Conservation (phyloP, 2,888 invertebrate genomes). For the Aricia artaxerxes region DNA sequence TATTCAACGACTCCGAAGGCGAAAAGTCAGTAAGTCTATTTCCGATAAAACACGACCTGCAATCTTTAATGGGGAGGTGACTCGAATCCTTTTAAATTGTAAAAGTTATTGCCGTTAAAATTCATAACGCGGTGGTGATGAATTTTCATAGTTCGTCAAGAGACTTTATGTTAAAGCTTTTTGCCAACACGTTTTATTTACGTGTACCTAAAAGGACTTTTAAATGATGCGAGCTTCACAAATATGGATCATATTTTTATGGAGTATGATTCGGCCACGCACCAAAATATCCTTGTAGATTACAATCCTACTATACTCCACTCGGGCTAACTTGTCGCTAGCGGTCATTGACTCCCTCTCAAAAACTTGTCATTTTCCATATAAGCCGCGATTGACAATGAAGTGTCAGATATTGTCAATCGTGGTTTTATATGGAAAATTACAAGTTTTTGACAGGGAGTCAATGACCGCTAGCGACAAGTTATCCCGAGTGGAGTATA, state of each 20-base stretch:
- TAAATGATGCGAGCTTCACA: background rate
- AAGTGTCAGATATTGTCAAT: no score
- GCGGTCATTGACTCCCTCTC: no score
- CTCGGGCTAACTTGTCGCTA: no score
- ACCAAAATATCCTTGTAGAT: no score
- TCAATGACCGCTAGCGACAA: no score
- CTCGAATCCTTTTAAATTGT: constrained; percentile 48
- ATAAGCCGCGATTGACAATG: no score
- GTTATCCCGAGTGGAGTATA: no score
- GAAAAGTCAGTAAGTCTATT: constrained; percentile 63
- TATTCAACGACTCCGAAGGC: constrained; percentile 76
- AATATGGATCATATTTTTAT: background rate
- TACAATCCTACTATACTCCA: no score
- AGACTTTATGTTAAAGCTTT: background rate
- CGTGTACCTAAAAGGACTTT: background rate
- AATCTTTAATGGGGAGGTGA: constrained; percentile 51
- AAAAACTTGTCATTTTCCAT: no score
- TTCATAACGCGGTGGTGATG: constrained; percentile 20
- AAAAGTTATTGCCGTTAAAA: constrained; percentile 40
- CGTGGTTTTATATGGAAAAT: no score
- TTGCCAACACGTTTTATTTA: background rate
- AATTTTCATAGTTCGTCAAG: constrained; percentile 16
- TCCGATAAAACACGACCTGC: constrained; percentile 64
- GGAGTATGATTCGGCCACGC: no score
- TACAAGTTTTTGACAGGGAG: no score